A percentile compares a stretch with the other conserved stretches of the same genome.
Conservation (phyloP, 1,140 invertebrate genomes). For the Meloidogyne exigua region DNA sequence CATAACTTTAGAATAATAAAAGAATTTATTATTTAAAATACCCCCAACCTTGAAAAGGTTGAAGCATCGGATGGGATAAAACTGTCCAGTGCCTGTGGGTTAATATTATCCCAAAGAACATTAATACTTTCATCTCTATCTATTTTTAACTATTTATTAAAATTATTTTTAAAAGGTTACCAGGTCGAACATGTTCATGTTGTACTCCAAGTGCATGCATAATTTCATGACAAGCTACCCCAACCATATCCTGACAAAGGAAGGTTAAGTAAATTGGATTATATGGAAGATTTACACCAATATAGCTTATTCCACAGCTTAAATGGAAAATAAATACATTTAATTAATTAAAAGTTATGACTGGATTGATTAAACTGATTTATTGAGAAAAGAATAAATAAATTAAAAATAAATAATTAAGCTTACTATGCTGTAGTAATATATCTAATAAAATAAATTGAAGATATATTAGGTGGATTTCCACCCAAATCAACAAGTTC, state of each 20-base stretch:
- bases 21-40: neutral
- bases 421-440: slow-evolving; percentile 5
- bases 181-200: slow-evolving; percentile 68
- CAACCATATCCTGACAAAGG: slow-evolving; percentile 47
- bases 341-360: no score
- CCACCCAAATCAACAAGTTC: neutral
- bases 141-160: slow-evolving; percentile 23
- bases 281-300: slow-evolving; percentile 43
- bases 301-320: slow-evolving; percentile 57
- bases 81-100: slow-evolving; percentile 60
- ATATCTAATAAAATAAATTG: slow-evolving; percentile 17
- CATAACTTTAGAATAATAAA: slow-evolving; percentile 42
- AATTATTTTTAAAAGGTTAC: neutral
- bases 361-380: no score
- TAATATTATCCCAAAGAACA: slow-evolving; percentile 67
- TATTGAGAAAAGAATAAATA: no score
- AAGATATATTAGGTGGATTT: neutral
- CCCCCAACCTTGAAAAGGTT: slow-evolving; percentile 47
- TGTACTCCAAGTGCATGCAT: slow-evolving; percentile 64
- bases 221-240: slow-evolving; percentile 63
- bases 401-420: neutral
- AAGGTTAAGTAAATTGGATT: slow-evolving; percentile 55
- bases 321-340: neutral
- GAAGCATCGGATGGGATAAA: slow-evolving; percentile 50
- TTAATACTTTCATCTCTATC: slow-evolving; percentile 68